Percentiles rank a stretch among this genome's conserved stretches.
These are phyloP conservation scores for Antedon mediterranea DNA, from an alignment of 53 echinoderm and acorn worm genomes.

Conservation along the genomic window DNA sequence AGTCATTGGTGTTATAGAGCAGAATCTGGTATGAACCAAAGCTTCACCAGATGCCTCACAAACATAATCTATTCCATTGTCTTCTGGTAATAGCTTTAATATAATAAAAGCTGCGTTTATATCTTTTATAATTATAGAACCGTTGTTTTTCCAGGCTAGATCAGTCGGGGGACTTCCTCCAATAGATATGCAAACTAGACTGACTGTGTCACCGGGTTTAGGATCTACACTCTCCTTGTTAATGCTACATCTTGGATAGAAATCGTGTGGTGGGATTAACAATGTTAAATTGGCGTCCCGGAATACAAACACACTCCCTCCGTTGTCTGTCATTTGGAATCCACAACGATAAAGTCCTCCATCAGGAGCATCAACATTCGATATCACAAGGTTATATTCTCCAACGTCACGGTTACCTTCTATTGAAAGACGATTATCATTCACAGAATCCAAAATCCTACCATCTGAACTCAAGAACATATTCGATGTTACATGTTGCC, in stretches of 20 bases:
- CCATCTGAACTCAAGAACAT: background rate
- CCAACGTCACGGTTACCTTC: conserved; percentile 22
- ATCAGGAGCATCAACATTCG: conserved; percentile 29
- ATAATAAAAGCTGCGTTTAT: background rate
- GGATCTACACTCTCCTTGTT: background rate
- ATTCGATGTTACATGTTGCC: background rate
- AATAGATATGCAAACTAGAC: conserved; percentile 21
- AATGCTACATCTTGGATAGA: conserved; percentile 28
- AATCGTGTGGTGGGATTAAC: conserved; percentile 21
- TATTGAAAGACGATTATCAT: conserved; percentile 7
- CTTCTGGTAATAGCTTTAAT: background rate
- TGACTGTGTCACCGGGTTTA: conserved; percentile 32
- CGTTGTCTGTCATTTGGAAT: background rate
- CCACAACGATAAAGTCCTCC: conserved; percentile 37
- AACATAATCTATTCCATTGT: background rate
- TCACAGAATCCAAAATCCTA: background rate
- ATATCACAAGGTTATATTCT: conserved; percentile 43
- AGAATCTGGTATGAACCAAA: background rate
- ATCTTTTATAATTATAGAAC: conserved; percentile 10
- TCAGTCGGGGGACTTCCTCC: conserved; percentile 33
- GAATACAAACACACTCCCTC: background rate
- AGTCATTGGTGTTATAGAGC: background rate
- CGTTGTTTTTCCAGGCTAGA: conserved; percentile 32
- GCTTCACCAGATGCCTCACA: background rate
- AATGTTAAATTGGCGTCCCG: background rate